Percentiles rank a stretch among this genome's conserved stretches.
phyloP scores from a whole-genome alignment of 2,888 invertebrate genomes.

The Sinohyriopsis cumingii region DNA sequence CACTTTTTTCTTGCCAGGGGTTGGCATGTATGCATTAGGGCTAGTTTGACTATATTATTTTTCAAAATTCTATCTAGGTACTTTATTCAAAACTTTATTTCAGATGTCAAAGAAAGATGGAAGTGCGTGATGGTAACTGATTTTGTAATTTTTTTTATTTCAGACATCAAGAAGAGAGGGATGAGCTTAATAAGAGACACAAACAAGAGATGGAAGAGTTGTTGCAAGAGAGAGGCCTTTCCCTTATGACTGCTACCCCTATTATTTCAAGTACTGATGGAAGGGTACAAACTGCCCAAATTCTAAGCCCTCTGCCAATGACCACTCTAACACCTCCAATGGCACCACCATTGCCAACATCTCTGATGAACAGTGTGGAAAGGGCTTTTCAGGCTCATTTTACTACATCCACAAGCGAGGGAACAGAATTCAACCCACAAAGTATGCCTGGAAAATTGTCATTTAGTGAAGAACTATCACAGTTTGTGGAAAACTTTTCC shows the following conservation, averaged over 20 bases:
- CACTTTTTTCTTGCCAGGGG: no score
- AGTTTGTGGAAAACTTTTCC: constrained; percentile 21
- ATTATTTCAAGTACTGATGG: constrained; percentile 24
- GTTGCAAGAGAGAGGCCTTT: constrained; percentile 40
- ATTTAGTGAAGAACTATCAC: constrained; percentile 30
- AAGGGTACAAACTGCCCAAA: constrained; percentile 29
- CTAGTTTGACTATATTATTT: no score
- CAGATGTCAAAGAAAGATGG: no score
- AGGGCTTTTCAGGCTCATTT: no score
- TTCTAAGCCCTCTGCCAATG: constrained; percentile 45
- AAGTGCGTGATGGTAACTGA: no score
- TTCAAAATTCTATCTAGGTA: no score
- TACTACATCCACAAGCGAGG: constrained; percentile 5
- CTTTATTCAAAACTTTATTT: no score
- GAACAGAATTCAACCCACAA: constrained; percentile 26
- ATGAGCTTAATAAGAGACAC: constrained; percentile 44
- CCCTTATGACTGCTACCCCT: constrained; percentile 34
- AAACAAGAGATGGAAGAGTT: constrained; percentile 51
- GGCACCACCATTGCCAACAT: constrained; percentile 37
- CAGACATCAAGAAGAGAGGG: constrained; percentile 53
- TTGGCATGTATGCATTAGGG: no score
- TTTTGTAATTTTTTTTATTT: constrained; percentile 7
- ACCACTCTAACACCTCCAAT: constrained; percentile 32
- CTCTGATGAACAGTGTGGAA: constrained; percentile 20
- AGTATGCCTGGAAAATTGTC: constrained; percentile 23